Evolutionary conservation across 2,888 invertebrate species (phyloP), one percentile per base, ranked within the genome.

Genomic region (Trachelus stipa): DNA sequence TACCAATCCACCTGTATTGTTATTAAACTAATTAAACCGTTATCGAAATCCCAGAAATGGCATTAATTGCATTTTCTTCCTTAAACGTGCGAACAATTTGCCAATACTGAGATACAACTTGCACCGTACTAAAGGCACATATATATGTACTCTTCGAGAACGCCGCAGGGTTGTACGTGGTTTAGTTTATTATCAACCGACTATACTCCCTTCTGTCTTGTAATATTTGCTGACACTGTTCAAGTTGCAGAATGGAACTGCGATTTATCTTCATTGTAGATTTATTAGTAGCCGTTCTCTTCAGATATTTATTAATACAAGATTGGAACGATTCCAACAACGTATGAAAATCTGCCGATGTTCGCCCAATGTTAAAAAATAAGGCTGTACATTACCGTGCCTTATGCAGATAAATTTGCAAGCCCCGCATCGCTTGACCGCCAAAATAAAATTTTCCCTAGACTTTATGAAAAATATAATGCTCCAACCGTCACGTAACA

Each of bases 381-480:
- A 23, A 56, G 15, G 2, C 0, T 56, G 23, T 23, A 9, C 23
- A 9, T 9, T 56, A 23, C 23, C 2, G 56, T 56, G 23, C 2
- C 23, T 56, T 56, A 56, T 9, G 56, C 15, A 56, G 9, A 56
- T 56, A 56, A 23, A 56, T 56, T 34, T 56, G 75, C 12, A 71
- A 31, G 23, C 69, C 71, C 37, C 74, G 56, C 56, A 75, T 75
- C 77, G 74, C 75, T 69, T 40, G 68, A 30, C 77, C 74, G 69
- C 40, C 74, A 71, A 77, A 77, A 77, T 69, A 69, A 56, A 75
- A 74, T 78, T 73, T 76, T 68, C 40, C 69, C 73, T 74, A 76
- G 35, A 35, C 75, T 77, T 73, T 78, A 75, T 78, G 78, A 78
- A 78, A 78, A 75, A 78, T 78, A 75, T 75, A 76, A 78, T 69